phyloP scores from a whole-genome alignment of 2,888 invertebrate genomes.

The Pemphredon lugubris region DNA sequence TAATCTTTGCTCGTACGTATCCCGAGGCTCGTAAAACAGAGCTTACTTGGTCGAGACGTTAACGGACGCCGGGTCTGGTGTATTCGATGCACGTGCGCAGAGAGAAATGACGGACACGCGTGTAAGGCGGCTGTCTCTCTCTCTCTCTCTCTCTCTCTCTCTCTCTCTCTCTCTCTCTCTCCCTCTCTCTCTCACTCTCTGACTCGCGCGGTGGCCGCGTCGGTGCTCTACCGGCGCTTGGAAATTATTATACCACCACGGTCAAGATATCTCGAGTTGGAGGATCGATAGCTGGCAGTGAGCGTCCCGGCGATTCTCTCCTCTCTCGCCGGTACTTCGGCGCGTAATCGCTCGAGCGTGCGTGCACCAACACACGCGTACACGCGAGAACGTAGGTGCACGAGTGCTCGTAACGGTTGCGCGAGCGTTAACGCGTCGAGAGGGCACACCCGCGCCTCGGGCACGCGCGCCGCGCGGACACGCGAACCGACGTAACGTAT shows the following conservation, averaged over 20 bases:
- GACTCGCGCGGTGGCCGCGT: constrained; percentile 7
- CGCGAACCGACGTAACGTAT: too few relatives aligned
- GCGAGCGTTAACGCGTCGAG: constrained; percentile 61
- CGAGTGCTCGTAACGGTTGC: constrained; percentile 20
- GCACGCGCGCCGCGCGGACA: constrained; percentile 59
- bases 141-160: too few relatives aligned
- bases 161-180: too few relatives aligned
- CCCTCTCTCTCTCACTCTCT: too few relatives aligned
- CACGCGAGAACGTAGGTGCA: constrained; percentile 17
- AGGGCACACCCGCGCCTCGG: constrained; percentile 71
- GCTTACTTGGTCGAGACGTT: constrained; percentile 22
- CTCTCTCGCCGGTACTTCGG: not conserved
- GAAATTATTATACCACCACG: constrained; percentile 35
- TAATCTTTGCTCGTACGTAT: constrained; percentile 20
- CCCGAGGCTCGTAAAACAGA: constrained; percentile 26
- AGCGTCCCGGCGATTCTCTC: constrained; percentile 17
- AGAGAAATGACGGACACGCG: constrained; percentile 34
- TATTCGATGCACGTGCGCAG: constrained; percentile 32
- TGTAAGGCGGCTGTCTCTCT: too few relatives aligned
- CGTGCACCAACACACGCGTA: constrained; percentile 54
- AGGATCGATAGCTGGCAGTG: constrained; percentile 32
- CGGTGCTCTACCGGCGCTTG: constrained; percentile 10
- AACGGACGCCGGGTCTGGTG: not conserved
- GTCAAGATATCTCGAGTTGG: constrained; percentile 29
- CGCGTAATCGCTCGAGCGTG: constrained; percentile 43